phyloP scores from a whole-genome alignment of 1,140 invertebrate genomes.

The Neelides sp. region DNA sequence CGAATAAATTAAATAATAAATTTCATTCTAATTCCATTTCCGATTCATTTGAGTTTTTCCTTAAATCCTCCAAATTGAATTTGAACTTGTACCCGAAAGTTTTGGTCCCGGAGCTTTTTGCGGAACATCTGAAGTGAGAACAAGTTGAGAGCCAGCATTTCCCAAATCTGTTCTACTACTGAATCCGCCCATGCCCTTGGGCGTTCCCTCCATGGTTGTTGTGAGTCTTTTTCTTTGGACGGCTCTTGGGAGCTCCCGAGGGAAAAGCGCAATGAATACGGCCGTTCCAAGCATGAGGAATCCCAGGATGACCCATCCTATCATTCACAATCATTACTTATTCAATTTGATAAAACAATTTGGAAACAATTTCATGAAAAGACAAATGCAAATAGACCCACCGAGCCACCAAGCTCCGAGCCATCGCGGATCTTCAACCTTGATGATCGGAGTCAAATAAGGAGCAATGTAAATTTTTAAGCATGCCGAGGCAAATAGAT shows the following conservation, averaged over 20 bases:
- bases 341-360: not conserved
- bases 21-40: not conserved
- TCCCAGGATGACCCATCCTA: constrained; percentile 58
- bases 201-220: not conserved
- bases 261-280: constrained; percentile 50
- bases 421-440: constrained; percentile 57
- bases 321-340: not conserved
- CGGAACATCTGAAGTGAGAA: constrained; percentile 18
- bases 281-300: constrained; percentile 48
- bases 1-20: constrained; percentile 3
- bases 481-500: constrained; percentile 53
- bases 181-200: not conserved
- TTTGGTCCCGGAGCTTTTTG: constrained; percentile 13
- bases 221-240: constrained; percentile 36
- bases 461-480: constrained; percentile 57
- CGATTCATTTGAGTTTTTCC: not conserved
- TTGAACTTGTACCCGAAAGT: constrained; percentile 16
- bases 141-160: constrained; percentile 18
- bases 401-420: constrained; percentile 65
- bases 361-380: not conserved
- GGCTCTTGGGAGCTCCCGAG: constrained; percentile 49
- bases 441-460: constrained; percentile 50
- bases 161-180: constrained; percentile 4
- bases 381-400: constrained; percentile 21
- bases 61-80: not conserved